Evolutionary conservation across 2,888 invertebrate species (phyloP).

Genomic region (Xestia c-nigrum): DNA sequence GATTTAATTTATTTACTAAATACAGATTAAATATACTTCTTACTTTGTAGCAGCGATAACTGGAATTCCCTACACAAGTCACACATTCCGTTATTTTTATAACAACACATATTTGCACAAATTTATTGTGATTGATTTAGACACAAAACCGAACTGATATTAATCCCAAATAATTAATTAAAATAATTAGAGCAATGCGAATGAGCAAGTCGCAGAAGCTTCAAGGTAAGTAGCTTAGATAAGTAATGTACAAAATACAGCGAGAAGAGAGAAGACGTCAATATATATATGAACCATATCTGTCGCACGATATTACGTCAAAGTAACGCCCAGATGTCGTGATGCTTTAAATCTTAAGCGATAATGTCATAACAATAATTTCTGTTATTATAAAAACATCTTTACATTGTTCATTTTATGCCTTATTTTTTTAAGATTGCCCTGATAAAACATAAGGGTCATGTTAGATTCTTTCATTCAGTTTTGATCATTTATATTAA

Average conservation of each 20-base stretch:
- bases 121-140: conserved; percentile 49
- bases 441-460: conserved; percentile 45
- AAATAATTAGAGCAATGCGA: conserved; percentile 77
- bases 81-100: conserved; percentile 86
- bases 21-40: conserved; percentile 67
- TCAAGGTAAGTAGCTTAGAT: conserved; percentile 89
- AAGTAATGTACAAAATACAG: conserved; percentile 88
- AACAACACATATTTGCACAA: conserved; percentile 86
- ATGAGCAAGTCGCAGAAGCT: conserved; percentile 82
- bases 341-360: conserved; percentile 85
- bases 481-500: neutral
- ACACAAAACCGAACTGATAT: conserved; percentile 49
- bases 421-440: conserved; percentile 50
- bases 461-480: conserved; percentile 27
- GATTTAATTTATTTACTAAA: conserved; percentile 7
- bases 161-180: conserved; percentile 64
- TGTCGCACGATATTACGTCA: conserved; percentile 88
- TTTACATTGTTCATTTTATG: conserved; percentile 59
- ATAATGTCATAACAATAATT: conserved; percentile 84
- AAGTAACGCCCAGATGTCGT: conserved; percentile 88
- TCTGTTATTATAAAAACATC: conserved; percentile 77
- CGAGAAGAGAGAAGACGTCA: conserved; percentile 82
- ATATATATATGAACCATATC: conserved; percentile 89
- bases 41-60: conserved; percentile 85
- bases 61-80: conserved; percentile 88